These are phyloP conservation scores for Antheraea mylitta DNA, from an alignment of 1,140 invertebrate species.

Conservation along the genomic window DNA sequence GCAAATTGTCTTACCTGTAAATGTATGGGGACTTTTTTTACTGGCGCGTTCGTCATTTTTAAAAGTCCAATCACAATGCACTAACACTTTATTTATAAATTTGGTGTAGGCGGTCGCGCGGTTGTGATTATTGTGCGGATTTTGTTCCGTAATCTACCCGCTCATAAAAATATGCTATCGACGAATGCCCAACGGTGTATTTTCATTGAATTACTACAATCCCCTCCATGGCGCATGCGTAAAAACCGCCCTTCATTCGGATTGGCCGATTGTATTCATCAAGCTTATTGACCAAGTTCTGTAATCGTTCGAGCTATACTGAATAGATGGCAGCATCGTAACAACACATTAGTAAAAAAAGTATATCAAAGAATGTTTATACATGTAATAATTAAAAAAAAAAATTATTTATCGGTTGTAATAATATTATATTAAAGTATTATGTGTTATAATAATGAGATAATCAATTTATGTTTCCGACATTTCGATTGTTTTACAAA, in stretches of 20 bases:
- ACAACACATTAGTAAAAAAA: background rate
- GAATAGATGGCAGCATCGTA: constrained; percentile 38
- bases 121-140: constrained; percentile 44
- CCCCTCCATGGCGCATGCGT: constrained; percentile 65
- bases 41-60: constrained; percentile 79
- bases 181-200: constrained; percentile 53
- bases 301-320: constrained; percentile 20
- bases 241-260: constrained; percentile 37
- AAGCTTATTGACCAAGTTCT: constrained; percentile 4
- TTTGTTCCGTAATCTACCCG: constrained; percentile 18
- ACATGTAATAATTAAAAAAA: background rate
- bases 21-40: constrained; percentile 97
- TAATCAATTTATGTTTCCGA: no score
- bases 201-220: constrained; percentile 52
- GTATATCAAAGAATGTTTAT: background rate
- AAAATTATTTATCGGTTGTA: background rate
- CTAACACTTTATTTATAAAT: constrained; percentile 65
- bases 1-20: constrained; percentile 85
- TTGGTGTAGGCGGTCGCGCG: constrained; percentile 52
- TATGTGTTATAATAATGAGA: no score
- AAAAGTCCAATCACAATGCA: constrained; percentile 51
- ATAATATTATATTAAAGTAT: no score
- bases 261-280: constrained; percentile 28
- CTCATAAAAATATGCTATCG: constrained; percentile 31
- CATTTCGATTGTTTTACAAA: background rate